phyloP scores from a whole-genome alignment of 2,888 invertebrate genomes.

The Pocota personata region DNA sequence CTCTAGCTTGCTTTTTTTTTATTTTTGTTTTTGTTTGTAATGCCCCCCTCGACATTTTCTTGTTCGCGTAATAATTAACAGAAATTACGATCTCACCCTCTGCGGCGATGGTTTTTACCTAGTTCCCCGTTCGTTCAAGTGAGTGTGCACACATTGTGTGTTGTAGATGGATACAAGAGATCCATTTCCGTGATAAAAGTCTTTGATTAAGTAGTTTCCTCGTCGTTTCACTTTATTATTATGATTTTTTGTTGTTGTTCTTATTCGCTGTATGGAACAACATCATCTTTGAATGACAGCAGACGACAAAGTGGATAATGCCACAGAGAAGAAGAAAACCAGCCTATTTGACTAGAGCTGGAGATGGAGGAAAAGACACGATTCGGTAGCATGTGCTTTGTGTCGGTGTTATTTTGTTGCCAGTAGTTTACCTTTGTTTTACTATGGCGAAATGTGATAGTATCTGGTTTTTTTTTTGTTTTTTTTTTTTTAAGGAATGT shows the following conservation, averaged over 20 bases:
- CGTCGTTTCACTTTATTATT: constrained; percentile 78
- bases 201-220: constrained; percentile 81
- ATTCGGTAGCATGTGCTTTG: constrained; percentile 18
- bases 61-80: constrained; percentile 73
- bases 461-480: not conserved
- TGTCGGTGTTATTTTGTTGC: not conserved
- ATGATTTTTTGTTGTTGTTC: constrained; percentile 57
- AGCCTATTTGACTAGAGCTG: constrained; percentile 24
- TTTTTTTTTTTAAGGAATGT: no score
- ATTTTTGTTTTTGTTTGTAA: constrained; percentile 53
- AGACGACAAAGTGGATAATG: constrained; percentile 76
- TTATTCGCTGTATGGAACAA: constrained; percentile 30
- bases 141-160: constrained; percentile 50
- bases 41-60: constrained; percentile 33
- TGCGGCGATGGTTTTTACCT: constrained; percentile 42
- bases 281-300: constrained; percentile 71
- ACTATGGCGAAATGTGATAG: not conserved
- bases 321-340: not conserved
- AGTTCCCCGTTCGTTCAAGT: constrained; percentile 9
- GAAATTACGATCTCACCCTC: constrained; percentile 63
- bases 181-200: constrained; percentile 75
- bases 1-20: constrained; percentile 40
- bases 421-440: constrained; percentile 1
- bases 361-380: not conserved
- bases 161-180: constrained; percentile 42